Conservation (phyloP, 2,888 invertebrate genomes). For the Acronicta aceris region DNA sequence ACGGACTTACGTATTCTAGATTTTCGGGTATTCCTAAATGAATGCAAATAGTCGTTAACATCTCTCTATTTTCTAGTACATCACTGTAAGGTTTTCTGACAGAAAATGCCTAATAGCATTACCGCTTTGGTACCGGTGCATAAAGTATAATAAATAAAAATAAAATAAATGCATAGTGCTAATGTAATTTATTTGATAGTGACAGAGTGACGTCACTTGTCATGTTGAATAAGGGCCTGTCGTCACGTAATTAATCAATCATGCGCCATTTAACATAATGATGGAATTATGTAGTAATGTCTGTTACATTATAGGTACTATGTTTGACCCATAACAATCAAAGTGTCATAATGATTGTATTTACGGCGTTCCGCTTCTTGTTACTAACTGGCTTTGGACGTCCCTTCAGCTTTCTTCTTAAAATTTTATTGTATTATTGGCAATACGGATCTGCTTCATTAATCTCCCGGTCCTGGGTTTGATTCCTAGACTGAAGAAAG, state of each 20-base stretch:
- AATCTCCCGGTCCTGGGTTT: no score
- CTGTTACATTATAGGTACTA: background rate
- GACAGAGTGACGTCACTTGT: slow-evolving; percentile 21
- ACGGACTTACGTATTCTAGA: slow-evolving; percentile 15
- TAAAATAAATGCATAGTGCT: slow-evolving; percentile 16
- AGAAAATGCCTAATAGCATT: no score
- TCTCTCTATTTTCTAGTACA: no score
- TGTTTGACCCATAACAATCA: background rate
- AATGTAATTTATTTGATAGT: slow-evolving; percentile 17
- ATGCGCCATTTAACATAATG: slow-evolving; percentile 17
- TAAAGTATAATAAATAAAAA: no score
- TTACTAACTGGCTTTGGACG: background rate
- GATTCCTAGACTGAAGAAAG: no score
- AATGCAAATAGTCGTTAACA: no score
- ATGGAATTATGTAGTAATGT: slow-evolving; percentile 18
- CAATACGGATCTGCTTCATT: no score
- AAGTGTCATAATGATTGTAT: background rate
- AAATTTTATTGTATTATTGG: no score
- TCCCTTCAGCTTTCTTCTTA: no score
- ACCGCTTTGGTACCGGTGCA: no score
- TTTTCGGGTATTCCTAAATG: slow-evolving; percentile 16
- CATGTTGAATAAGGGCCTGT: slow-evolving; percentile 22
- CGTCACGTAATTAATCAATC: slow-evolving; percentile 28
- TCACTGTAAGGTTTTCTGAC: no score
- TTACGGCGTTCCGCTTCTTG: background rate